phyloP scores from a whole-genome alignment of 1,140 invertebrate genomes.

The Physella acuta region DNA sequence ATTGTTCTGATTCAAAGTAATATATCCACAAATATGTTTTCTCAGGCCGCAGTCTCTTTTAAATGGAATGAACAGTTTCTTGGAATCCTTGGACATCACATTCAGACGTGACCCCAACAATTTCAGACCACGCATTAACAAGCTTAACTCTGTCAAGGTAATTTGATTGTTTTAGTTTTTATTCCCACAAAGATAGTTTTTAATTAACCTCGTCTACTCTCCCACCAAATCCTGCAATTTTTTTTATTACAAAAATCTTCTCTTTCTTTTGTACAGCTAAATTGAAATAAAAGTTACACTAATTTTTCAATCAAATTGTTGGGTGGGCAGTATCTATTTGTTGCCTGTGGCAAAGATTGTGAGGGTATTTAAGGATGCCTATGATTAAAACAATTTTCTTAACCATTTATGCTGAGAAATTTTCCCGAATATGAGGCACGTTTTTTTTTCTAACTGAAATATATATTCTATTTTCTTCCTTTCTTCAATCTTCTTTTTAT shows the following conservation, averaged over 20 bases:
- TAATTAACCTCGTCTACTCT: too few species aligned
- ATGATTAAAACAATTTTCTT: constrained; percentile 18
- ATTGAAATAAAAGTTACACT: too few species aligned
- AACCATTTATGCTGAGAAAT: constrained; percentile 20
- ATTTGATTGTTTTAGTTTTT: too few species aligned
- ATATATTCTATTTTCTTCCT: background rate
- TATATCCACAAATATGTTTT: constrained; percentile 18
- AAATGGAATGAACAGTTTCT: constrained; percentile 97
- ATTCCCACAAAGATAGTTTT: too few species aligned
- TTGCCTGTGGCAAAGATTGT: too few species aligned
- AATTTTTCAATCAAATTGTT: too few species aligned
- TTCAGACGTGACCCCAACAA: constrained; percentile 99
- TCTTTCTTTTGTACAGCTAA: background rate
- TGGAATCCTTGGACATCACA: constrained; percentile 95
- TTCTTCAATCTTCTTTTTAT: constrained; percentile 25
- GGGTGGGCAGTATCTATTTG: too few species aligned
- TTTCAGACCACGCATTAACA: constrained; percentile 97
- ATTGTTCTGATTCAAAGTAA: too few species aligned
- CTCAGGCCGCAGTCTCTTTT: constrained; percentile 84
- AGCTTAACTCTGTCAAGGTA: constrained; percentile 92
- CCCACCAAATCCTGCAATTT: too few species aligned
- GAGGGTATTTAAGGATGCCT: too few species aligned
- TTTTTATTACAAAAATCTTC: background rate
- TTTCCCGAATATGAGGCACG: constrained; percentile 30
- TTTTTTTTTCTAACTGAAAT: background rate